These are phyloP conservation scores for Sinocyclocheilus grahami DNA, from an alignment of 2,113 vertebrate genomes.

Conservation along the genomic window DNA sequence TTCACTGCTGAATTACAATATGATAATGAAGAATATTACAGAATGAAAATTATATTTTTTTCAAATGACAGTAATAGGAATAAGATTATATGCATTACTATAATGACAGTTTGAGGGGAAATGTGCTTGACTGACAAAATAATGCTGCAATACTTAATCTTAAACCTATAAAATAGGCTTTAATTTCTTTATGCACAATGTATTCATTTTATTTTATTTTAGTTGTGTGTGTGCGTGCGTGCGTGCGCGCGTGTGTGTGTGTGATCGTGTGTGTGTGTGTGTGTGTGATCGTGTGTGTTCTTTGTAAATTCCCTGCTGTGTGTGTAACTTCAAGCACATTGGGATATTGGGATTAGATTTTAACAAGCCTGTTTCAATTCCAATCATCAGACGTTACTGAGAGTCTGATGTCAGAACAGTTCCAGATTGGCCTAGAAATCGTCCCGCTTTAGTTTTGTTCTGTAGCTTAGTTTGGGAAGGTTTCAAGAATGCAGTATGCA, in stretches of 20 bases:
- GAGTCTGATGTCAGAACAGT: conserved; percentile 73
- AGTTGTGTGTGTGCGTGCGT: conserved; percentile 52
- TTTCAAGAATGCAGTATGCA: neutral
- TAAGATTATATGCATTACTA: neutral
- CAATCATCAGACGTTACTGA: conserved; percentile 68
- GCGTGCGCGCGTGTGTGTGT: neutral
- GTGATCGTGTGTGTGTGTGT: neutral
- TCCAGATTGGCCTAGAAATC: conserved; percentile 75
- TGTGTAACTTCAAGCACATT: conserved; percentile 75
- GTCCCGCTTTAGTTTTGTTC: conserved; percentile 64
- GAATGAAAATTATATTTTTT: too few relatives aligned
- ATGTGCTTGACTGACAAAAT: neutral
- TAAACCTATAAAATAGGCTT: neutral
- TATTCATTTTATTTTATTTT: conserved; percentile 8
- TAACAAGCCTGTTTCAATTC: conserved; percentile 75
- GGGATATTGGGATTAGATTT: conserved; percentile 74
- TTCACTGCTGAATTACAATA: conserved; percentile 10
- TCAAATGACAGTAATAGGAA: neutral
- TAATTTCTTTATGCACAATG: neutral
- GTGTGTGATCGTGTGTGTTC: conserved; percentile 63
- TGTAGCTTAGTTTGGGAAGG: conserved; percentile 63
- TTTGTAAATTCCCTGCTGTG: conserved; percentile 56
- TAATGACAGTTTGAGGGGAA: neutral
- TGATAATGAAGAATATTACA: too few relatives aligned
- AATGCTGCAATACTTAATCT: neutral